Conservation (phyloP, 2,888 invertebrate species). For the Amblyteles armatorius region DNA sequence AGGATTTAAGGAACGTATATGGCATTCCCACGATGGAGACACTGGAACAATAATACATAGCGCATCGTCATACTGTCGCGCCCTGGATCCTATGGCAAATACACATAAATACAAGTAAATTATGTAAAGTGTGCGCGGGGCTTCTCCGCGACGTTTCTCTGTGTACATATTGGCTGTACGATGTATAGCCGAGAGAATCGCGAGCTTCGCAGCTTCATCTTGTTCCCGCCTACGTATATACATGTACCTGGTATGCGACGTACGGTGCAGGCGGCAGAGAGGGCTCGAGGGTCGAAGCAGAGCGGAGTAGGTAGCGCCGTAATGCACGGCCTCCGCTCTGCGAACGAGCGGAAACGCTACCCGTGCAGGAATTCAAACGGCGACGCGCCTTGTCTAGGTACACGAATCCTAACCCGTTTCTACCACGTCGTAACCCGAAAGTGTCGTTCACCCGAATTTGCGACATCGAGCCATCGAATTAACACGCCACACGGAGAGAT, state of each 20-base stretch:
- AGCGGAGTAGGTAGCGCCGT: slow-evolving; percentile 1
- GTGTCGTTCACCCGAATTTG: slow-evolving; percentile 52
- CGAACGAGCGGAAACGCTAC: slow-evolving; percentile 60
- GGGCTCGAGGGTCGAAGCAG: slow-evolving; percentile 1
- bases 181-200: slow-evolving; percentile 15
- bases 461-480: slow-evolving; percentile 28
- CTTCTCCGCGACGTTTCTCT: slow-evolving; percentile 16
- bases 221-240: slow-evolving; percentile 9
- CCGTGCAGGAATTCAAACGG: slow-evolving; percentile 61
- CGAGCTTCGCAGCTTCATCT: slow-evolving; percentile 34
- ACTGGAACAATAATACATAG: slow-evolving; percentile 1
- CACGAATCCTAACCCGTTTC: slow-evolving; percentile 18
- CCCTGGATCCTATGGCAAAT: slow-evolving; percentile 8
- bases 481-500: slow-evolving; percentile 24
- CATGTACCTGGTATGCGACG: not conserved
- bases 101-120: slow-evolving; percentile 47
- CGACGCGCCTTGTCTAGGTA: slow-evolving; percentile 29
- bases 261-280: not conserved
- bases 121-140: slow-evolving; percentile 39
- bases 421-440: slow-evolving; percentile 2
- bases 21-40: not conserved
- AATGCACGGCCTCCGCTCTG: slow-evolving; percentile 42
- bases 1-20: not conserved
- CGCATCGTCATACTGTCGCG: not conserved
- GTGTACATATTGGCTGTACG: slow-evolving; percentile 23